These are phyloP conservation scores for Marasmarcha lunaedactyla DNA, from an alignment of 2,888 invertebrate species.

Conservation along the genomic window DNA sequence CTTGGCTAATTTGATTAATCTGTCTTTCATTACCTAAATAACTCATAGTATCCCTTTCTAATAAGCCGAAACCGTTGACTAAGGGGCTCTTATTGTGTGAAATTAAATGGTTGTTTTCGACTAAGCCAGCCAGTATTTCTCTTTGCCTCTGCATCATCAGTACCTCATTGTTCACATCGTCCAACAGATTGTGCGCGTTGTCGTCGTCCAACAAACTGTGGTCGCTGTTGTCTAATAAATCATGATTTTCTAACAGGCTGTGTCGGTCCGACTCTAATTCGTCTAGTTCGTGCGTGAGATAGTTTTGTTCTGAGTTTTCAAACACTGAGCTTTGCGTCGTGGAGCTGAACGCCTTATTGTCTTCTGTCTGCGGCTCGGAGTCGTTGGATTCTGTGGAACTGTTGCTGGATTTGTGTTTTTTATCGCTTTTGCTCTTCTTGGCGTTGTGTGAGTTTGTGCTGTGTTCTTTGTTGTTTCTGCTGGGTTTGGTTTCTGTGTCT, in stretches of 20 bases:
- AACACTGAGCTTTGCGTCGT: conserved; percentile 12
- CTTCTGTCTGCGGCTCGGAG: conserved; percentile 20
- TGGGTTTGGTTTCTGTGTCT: conserved; percentile 48
- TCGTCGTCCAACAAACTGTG: conserved; percentile 57
- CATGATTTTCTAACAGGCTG: conserved; percentile 58
- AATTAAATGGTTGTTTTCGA: conserved; percentile 43
- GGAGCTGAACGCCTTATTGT: conserved; percentile 17
- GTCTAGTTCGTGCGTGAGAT: conserved; percentile 50
- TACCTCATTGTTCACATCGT: conserved; percentile 44
- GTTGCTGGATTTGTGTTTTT: conserved; percentile 53
- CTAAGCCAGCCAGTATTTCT: conserved; percentile 49
- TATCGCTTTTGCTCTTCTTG: conserved; percentile 56
- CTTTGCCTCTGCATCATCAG: conserved; percentile 53
- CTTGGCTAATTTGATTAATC: conserved; percentile 52
- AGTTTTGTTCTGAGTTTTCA: conserved; percentile 26
- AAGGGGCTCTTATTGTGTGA: conserved; percentile 39
- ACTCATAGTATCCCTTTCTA: conserved; percentile 43
- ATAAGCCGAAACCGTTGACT: conserved; percentile 47
- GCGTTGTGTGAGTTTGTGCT: conserved; percentile 54
- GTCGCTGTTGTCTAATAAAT: conserved; percentile 54
- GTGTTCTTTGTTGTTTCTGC: conserved; percentile 51
- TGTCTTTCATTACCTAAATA: conserved; percentile 52
- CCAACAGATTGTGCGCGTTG: conserved; percentile 45
- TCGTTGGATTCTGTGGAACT: conserved; percentile 44
- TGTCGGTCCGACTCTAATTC: conserved; percentile 63